Base-by-base conservation (phyloP, 2,113 vertebrate genomes). In the Odocoileus virginianus region DNA sequence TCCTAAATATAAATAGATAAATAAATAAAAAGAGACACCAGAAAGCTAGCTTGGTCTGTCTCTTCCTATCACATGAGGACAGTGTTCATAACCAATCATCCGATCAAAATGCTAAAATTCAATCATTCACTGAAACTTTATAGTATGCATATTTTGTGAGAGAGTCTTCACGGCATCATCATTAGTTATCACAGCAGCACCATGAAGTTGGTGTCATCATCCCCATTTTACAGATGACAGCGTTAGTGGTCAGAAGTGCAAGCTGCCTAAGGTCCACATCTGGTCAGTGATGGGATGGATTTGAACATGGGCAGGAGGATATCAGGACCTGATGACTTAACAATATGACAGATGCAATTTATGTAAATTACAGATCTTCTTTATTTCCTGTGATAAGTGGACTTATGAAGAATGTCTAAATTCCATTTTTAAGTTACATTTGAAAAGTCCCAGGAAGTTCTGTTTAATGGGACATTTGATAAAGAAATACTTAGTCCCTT, bases 391-490 rank as follows among this genome's bases (percentile, higher is more conserved):
- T 83, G 5, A 30, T 52, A 89, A 96, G 25, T 21, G 43, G 47
- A 15, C 71, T 92, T 67, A 67, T 84, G 12, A 79, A 88, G 96
- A 84, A 64, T 57, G 52, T 30, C 23, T 76, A 43, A 76, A 43
- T 91, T 86, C 14, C 10, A 47, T 84, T 43, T 58, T 57, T 57
- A 86, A 87, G 55, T 90, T 92, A 47, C 19, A 79, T 52, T 92
- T 81, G 87, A 30, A 92, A 97, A 61, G 40, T 81, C 45, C 14
- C 57, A 74, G 43, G 71, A 71, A 61, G 58, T 94, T 91, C 21
- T 79, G 4, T 55, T 93, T 61, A 92, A 58, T n/a, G 64, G 6
- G 13, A 81, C 9, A 45, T 89, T 91, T 86, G 25, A 23, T 95
- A 57, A 94, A 88, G 52, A 25, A 89, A 60, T 94, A 45, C 6